Evolutionary conservation across 1,140 invertebrate species (phyloP), one percentile per base, ranked within the genome.

Genomic region (Pomacea maculata): DNA sequence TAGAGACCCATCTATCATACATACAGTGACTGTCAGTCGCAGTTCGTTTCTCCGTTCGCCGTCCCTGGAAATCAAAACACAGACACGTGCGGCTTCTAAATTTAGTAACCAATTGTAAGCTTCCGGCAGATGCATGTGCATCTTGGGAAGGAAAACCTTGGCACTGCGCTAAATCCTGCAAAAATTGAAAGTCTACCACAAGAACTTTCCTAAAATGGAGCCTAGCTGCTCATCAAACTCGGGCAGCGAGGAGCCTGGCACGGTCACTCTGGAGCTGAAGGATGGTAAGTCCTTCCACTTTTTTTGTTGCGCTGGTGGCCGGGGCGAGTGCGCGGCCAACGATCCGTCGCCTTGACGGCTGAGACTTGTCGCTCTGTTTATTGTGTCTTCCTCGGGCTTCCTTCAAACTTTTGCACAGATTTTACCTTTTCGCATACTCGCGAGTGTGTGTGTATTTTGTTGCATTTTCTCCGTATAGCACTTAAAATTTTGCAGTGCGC

Each of bases 181-280:
- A 79, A 68, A 29, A 68, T 52, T 25, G 17, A 52, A 55, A 67
- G 34, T n/a, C 25, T 79, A 52, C 45, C 34, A 54, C 17, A 52
- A 17, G 45, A 52, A 79, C 21, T 63, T 63, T 21, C 25, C 64
- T n/a, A 61, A 19, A 15, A 72, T 79, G 67, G 78, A 78, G 25
- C 17, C 65, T n/a, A 67, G 63, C 55, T 67, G 64, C n/a, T 64
- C 34, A 21, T 52, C 25, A 45, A 52, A 25, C 29, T 12, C 21
- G 54, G 29, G 19, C 72, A 65, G 25, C 25, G 61, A 61, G 29
- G 79, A 73, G 45, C 52, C 70, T 11, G 57, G 64, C n/a, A 80
- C 64, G 25, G 79, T 80, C 55, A 80, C 79, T 29, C 45, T 67
- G 61, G 79, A 80, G 45, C 73, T 80, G 25, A 75, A 75, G 55